Base-by-base conservation (phyloP, 2,888 invertebrate species). In the Candidula unifasciata region DNA sequence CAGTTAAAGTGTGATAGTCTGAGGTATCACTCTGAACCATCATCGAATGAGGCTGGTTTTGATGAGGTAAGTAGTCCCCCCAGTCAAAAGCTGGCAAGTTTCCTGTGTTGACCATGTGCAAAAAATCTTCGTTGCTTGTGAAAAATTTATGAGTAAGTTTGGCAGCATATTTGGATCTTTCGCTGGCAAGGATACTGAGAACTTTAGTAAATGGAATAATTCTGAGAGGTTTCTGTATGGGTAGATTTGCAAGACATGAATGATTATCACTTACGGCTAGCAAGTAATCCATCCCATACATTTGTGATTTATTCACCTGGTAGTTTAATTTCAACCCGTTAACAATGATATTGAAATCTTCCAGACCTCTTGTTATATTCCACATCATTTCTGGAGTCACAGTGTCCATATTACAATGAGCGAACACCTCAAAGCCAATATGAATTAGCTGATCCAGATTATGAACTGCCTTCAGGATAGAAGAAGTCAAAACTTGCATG, bases 341-440 rank as follows among this genome's bases (percentile, higher is more conserved):
- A 52, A 92, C 89, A 37, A 93, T 91, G 81, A 89, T 90, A 86
- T 93, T 93, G 84, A 92, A 92, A 76, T 93, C 93, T 86, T 93
- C 93, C 21, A 93, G 85, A 24, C 93, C 93, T 6, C 93, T 88
- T 6, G 92, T 90, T 71, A 93, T 90, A 80, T 91, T 92, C 93
- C 93, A 93, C 74, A 93, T 88, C 81, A 92, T 89, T 84, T 93
- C 92, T 57, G 92, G 91, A 2, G 91, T 91, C 33, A 92, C 82
- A 13, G 88, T 89, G 3, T 91, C 91, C 24, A 92, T 85, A 83
- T 93, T 92, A 74, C 92, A 91, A 86, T 93, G 93, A 52, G 93
- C 92, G 80, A 93, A 90, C 33, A 93, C 93, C 82, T 91, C 91
- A 68, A 93, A 89, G 16, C 93, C 93, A 68, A 93, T 88, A 16